Evolutionary conservation across 2,113 vertebrate genomes (phyloP).

Genomic region (Raja brachyura): DNA sequence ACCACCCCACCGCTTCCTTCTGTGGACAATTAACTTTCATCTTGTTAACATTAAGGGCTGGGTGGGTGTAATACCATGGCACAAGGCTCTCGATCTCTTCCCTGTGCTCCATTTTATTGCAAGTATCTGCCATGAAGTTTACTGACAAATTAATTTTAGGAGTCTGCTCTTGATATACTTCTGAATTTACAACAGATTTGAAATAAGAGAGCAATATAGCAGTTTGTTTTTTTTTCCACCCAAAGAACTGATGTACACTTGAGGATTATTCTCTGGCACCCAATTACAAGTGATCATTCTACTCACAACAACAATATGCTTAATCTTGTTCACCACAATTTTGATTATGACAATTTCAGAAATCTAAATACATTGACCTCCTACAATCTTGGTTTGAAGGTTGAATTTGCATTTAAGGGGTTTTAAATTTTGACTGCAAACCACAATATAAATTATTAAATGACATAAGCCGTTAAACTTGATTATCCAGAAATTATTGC

Average conservation of each 20-base stretch:
- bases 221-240: too few species aligned
- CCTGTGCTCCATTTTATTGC: neutral
- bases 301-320: neutral
- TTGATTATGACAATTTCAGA: neutral
- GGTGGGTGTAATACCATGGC: too few species aligned
- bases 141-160: neutral
- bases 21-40: too few species aligned
- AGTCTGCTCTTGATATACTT: neutral
- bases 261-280: neutral
- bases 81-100: too few species aligned
- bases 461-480: neutral
- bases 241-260: neutral
- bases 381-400: neutral
- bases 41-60: too few species aligned
- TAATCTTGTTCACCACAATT: neutral
- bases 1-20: too few species aligned
- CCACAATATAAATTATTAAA: neutral
- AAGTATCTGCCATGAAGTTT: neutral
- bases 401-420: neutral
- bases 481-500: neutral
- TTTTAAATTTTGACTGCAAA: neutral
- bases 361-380: too few species aligned
- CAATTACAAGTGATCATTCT: neutral
- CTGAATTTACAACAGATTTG: neutral
- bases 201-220: neutral